Evolutionary conservation across 2,113 vertebrate genomes (phyloP), one percentile per base, ranked within the genome.

Genomic region (Ginglymostoma cirratum): DNA sequence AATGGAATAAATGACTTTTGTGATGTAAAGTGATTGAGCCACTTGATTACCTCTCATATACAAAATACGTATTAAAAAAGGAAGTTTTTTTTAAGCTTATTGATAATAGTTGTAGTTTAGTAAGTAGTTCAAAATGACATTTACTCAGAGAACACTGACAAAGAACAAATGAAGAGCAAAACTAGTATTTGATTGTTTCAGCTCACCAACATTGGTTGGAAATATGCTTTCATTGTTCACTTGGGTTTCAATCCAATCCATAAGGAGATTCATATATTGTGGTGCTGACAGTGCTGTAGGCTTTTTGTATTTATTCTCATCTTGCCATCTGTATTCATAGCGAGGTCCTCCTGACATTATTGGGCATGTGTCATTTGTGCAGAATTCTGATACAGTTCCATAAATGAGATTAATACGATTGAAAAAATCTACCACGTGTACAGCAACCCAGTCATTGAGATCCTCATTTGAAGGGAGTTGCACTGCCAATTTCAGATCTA

Each of bases 401-500:
- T 99, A 99, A 97, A 99, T 99, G 97, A 99, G 99, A 98, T 99
- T 99, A 97, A 99, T 98, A 83, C 99, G 98, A 97, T 99, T 99
- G 97, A 99, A 99, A 98, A 99, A 99, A 97, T 99, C 99, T 96
- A 99, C 99, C 96, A 99, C 99, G 2, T 99, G 99, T 96, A 99
- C 99, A 0, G 99, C 99, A 97, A 99, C 99, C 99, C 99, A 99
- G 97, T 99, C 99, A 0, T 98, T 98, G 96, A 99, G 98, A 96
- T 99, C 99, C 97, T 99, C 99, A 0, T 98, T 98, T 0, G 98
- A 97, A 0, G 99, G 99, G 96, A 99, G 98, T 98, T 98, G 98
- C 83, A 99, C 99, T 0, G 99, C 99, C 95, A 98, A 97, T 97
- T 98, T 98, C 97, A 99, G 97, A 97, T 99, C 99, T 96, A 99